Evolutionary conservation across 2,888 invertebrate genomes (phyloP), one percentile per base, ranked within the genome.

Genomic region (Calliphora vomitoria): DNA sequence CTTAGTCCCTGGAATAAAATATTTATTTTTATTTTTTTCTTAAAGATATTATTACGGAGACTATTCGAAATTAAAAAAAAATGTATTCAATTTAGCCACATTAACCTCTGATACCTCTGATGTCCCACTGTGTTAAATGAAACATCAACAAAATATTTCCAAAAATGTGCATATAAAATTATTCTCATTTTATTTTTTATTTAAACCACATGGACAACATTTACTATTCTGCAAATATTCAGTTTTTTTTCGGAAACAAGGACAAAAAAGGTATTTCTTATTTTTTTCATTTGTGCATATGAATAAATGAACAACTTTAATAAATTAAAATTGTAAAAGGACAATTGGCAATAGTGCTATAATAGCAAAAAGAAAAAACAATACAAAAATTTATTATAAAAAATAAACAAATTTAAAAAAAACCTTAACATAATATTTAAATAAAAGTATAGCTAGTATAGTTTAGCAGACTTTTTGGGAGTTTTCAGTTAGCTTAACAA

Each of bases 141-240:
- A 44, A 44, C 3, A 3, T 44, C 44, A 44, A 10, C 44, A 0
- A 44, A 66, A 41, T 38, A 64, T 66, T 66, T 11, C 20, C 10
- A 62, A 4, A 62, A 35, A 62, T 62, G 35, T 62, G 0, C 15
- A 35, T 44, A 44, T 11, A 8, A 25, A 31, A 41, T 64, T n/a
- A n/a, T n/a, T 35, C 15, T 15, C 35, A 8, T 35, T n/a, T 35
- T 35, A 35, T 31, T 35, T 31, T 0, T 10, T 66, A 18, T 44
- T 41, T 44, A 20, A 66, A 44, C 41, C 66, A 41, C 41, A 20
- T 66, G 44, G 44, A 44, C 66, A 66, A 66, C 18, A 66, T 66
- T 66, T 44, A 66, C 44, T 66, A 66, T 66, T 66, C 66, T 25
- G n/a, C 66, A 66, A 66, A 44, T 47, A 18, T 31, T 62, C 60